A percentile compares a stretch with the other conserved stretches of the same genome.
These are phyloP conservation scores for Drosophila melanocephala DNA, from an alignment of 2,888 invertebrate species.

Conservation along the genomic window DNA sequence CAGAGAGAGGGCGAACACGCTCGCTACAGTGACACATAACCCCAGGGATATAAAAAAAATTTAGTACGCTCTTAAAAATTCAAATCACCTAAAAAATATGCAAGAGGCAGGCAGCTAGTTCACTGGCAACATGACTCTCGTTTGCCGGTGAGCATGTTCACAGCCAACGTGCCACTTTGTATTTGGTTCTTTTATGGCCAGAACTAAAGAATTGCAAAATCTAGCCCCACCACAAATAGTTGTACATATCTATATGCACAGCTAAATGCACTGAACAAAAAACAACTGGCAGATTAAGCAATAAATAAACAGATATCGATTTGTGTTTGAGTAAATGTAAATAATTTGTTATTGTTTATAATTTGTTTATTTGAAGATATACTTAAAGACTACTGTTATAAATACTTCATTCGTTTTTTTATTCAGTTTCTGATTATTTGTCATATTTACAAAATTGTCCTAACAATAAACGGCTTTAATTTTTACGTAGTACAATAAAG, in stretches of 20 bases:
- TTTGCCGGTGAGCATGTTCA: constrained; percentile 15
- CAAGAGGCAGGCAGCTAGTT: constrained; percentile 36
- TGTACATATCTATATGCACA: not conserved
- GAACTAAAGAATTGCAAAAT: constrained; percentile 37
- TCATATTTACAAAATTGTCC: not conserved
- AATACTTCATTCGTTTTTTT: not conserved
- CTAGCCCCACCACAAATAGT: constrained; percentile 28
- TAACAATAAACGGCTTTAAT: not conserved
- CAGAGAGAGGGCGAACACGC: not conserved
- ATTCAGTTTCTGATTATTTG: not conserved
- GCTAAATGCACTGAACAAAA: constrained; percentile 8
- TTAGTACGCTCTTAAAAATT: constrained; percentile 72
- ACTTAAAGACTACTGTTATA: not conserved
- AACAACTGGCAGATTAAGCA: not conserved
- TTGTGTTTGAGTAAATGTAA: not conserved
- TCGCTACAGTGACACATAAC: constrained; percentile 65
- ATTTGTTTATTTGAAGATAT: not conserved
- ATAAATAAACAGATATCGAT: not conserved
- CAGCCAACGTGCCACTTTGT: constrained; percentile 43
- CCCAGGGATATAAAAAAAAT: constrained; percentile 69
- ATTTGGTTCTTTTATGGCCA: constrained; percentile 33
- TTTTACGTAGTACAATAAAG: not conserved
- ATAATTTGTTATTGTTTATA: not conserved
- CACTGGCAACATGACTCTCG: constrained; percentile 16
- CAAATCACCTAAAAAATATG: constrained; percentile 79